These are phyloP conservation scores for Caenorhabditis briggsae DNA, from an alignment of 1,140 invertebrate genomes.

Conservation along the genomic window DNA sequence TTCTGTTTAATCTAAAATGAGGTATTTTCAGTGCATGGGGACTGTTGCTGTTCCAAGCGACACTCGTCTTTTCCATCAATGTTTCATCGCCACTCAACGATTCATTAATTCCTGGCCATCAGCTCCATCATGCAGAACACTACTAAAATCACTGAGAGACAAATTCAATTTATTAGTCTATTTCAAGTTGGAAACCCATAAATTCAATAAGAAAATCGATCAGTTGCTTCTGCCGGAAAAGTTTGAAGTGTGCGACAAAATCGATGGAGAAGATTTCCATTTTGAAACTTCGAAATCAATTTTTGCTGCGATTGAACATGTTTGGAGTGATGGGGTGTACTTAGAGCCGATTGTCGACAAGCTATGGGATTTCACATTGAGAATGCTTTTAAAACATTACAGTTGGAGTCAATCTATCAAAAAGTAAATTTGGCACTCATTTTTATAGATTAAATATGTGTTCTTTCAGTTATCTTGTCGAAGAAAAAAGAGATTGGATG, in stretches of 20 bases:
- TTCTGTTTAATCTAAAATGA: background rate
- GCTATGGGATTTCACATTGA: slow-evolving; percentile 89
- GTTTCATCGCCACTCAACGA: slow-evolving; percentile 6
- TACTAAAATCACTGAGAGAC: slow-evolving; percentile 61
- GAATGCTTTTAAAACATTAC: slow-evolving; percentile 85
- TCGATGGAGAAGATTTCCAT: background rate
- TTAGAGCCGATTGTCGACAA: slow-evolving; percentile 80
- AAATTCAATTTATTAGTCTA: slow-evolving; percentile 68
- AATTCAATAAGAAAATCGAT: slow-evolving; percentile 37
- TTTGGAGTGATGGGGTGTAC: slow-evolving; percentile 63
- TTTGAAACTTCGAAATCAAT: slow-evolving; percentile 79
- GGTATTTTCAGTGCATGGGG: slow-evolving; percentile 37
- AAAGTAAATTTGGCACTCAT: slow-evolving; percentile 49
- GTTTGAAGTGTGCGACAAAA: background rate
- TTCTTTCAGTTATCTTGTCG: background rate
- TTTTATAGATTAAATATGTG: background rate
- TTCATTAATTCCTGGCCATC: slow-evolving; percentile 59
- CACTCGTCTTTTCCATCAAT: slow-evolving; percentile 57
- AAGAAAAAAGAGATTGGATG: slow-evolving; percentile 7
- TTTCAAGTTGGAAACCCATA: slow-evolving; percentile 60
- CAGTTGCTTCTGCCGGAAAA: background rate
- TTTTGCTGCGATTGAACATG: slow-evolving; percentile 78
- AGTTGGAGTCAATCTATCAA: slow-evolving; percentile 82
- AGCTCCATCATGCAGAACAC: background rate
- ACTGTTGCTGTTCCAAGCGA: slow-evolving; percentile 57